Base-by-base conservation (phyloP, 1,140 invertebrate species). In the Drosophila albomicans region DNA sequence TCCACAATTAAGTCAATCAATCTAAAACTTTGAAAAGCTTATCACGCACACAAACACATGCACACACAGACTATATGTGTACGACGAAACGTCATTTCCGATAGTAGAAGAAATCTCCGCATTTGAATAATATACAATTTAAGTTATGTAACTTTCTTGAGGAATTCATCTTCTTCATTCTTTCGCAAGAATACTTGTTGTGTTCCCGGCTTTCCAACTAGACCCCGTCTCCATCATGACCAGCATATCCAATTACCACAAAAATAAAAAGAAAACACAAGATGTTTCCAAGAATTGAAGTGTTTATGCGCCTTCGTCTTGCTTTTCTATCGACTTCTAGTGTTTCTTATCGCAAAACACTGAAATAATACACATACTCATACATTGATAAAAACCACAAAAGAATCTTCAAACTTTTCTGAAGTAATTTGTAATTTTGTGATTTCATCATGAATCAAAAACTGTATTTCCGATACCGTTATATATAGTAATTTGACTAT, bases 241-340 rank as follows among this genome's bases (percentile, higher is more conserved):
- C 48, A 11, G 6, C 28, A 67, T 82, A 79, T 82, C 64, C 45
- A 79, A 72, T 84, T 76, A 58, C 80, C 51, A 49, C 20, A 35
- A 25, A 25, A 25, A 25, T 4, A 25, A 25, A 25, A 25, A 25
- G 3, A 67, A 59, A 75, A 79, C 61, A 71, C 28, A 57, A 43
- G 20, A 41, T 8, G 32, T 67, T 84, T 78, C 64, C 45, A 13
- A 73, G 64, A 78, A 74, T 64, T 77, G 41, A 69, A 75, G 58
- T 70, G 58, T 65, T 71, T 41, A 25, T 46, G 43, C 28, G 62
- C 32, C 54, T 66, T 49, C 10, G 48, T 13, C 25, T 38, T 63
- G 48, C 61, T 57, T 48, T 66, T 56, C 59, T 75, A 75, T 63
- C 54, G 38, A 41, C 30, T 43, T 13, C 13, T 13, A 54, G 48